phyloP scores from a whole-genome alignment of 2,888 invertebrate genomes.

The Cephonodes hylas region DNA sequence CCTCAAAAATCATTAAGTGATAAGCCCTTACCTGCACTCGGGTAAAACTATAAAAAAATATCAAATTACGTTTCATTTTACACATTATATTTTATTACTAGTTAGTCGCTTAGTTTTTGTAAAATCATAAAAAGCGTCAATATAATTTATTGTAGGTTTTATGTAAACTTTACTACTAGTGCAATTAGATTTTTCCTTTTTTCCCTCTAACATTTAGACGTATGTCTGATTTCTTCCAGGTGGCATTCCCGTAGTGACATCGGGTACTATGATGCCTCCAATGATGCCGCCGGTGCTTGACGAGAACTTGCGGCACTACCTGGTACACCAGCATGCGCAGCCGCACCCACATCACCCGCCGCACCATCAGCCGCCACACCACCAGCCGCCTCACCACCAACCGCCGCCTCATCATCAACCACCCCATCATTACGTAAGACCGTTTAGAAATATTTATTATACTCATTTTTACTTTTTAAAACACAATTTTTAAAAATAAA shows the following conservation, averaged over 20 bases:
- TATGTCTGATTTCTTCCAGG: conserved; percentile 44
- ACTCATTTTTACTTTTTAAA: too few species aligned
- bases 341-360: conserved; percentile 77
- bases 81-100: neutral
- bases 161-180: too few species aligned
- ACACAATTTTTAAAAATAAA: too few species aligned
- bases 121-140: neutral
- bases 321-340: conserved; percentile 82
- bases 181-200: too few species aligned
- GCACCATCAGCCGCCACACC: conserved; percentile 75
- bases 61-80: neutral
- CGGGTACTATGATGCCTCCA: conserved; percentile 85
- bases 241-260: conserved; percentile 93
- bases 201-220: too few species aligned
- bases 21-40: too few species aligned
- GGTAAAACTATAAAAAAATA: too few species aligned
- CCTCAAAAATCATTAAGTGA: too few species aligned
- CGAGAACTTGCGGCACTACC: conserved; percentile 94
- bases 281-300: conserved; percentile 96
- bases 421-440: conserved; percentile 86
- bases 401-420: conserved; percentile 82
- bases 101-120: neutral
- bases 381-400: conserved; percentile 88
- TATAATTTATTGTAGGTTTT: neutral
- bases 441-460: neutral